Conservation (phyloP, 2,113 vertebrate genomes). For the Lepidothrix coronata region DNA sequence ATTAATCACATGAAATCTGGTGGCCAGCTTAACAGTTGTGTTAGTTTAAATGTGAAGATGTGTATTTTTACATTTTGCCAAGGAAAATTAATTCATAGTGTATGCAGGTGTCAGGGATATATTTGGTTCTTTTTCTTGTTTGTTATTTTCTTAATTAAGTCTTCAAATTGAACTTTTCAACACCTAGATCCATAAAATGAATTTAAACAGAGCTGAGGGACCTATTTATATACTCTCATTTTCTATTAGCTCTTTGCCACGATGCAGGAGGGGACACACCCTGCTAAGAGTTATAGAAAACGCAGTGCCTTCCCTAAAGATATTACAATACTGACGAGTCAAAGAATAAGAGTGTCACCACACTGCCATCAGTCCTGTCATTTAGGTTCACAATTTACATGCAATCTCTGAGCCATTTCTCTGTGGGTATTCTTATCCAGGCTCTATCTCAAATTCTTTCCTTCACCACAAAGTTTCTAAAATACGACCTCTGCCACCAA, state of each 20-base stretch:
- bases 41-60: conserved; percentile 1
- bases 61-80: not conserved
- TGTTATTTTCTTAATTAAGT: conserved; percentile 60
- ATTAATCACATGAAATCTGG: conserved; percentile 53
- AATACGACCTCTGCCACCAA: not conserved
- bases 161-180: conserved; percentile 59
- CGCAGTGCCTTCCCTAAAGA: not conserved
- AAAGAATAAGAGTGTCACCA: not conserved
- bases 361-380: not conserved
- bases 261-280: not conserved
- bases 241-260: conserved; percentile 17
- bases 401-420: not conserved
- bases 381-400: not conserved
- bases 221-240: not conserved
- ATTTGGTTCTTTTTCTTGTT: conserved; percentile 18
- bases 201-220: conserved; percentile 39
- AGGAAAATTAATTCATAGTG: not conserved
- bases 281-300: not conserved
- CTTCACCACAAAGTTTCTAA: not conserved
- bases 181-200: conserved; percentile 53
- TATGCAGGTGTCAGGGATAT: conserved; percentile 26
- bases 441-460: not conserved
- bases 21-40: conserved; percentile 54
- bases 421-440: not conserved
- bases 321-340: not conserved